Evolutionary conservation across 2,888 invertebrate species (phyloP), one percentile per base, ranked within the genome.

Genomic region (Amaurobius ferox): DNA sequence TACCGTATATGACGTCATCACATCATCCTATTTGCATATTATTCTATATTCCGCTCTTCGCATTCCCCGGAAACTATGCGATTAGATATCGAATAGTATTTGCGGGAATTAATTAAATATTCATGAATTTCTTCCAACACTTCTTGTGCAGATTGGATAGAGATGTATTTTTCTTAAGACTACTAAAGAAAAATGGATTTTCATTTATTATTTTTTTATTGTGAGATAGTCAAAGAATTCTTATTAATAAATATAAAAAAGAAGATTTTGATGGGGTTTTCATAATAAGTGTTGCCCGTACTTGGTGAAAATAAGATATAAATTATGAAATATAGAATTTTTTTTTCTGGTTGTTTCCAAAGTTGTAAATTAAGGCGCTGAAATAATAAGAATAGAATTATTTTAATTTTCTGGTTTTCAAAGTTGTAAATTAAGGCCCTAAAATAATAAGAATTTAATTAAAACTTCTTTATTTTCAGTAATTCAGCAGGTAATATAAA

Each of bases 41-140:
- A 73, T 81, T 81, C 68, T 23, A 40, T 29, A 29, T 74, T 81
- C 74, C n/a, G 29, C 30, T 23, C 29, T 40, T 16, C 30, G n/a
- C 28, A 23, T 19, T 83, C 81, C 81, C 81, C 28, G 35, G 81
- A 35, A 40, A 70, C 64, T 40, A 23, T 7, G n/a, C 39, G 68
- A n/a, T n/a, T n/a, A n/a, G n/a, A 70, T 68, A 76, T 44, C 48
- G 74, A 76, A 70, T 40, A 61, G 64, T 71, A 83, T 83, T 83
- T 83, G 76, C 62, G 48, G 29, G 32, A 35, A 30, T 44, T 83
- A 76, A 83, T 83, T 83, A 83, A 83, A 71, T 83, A 83, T 83
- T 76, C 81, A 83, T 83, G 48, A 61, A 40, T 76, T 83, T 83
- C 70, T 70, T 83, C 71, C 71, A 23, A 23, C 55, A 23, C 23